A percentile compares a stretch with the other conserved stretches of the same genome.
Conservation (phyloP, 2,113 vertebrate species). For the Dasypus novemcinctus region DNA sequence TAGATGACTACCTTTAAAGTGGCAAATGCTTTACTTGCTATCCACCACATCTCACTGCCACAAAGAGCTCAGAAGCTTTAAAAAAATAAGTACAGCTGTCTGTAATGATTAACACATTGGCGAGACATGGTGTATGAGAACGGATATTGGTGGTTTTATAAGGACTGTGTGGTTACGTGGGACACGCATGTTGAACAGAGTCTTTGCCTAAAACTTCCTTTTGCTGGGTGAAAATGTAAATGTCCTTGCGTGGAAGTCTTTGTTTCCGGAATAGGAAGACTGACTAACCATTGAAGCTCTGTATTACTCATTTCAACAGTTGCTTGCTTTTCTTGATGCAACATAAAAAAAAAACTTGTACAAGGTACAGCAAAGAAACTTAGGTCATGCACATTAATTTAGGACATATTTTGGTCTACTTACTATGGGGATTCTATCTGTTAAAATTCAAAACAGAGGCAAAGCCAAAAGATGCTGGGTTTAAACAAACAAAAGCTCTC, state of each 20-base stretch:
- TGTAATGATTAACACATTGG: conserved; percentile 38
- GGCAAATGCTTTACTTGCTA: background rate
- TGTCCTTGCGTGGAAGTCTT: conserved; percentile 68
- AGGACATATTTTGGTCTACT: background rate
- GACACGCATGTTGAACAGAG: conserved; percentile 47
- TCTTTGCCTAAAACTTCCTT: conserved; percentile 75
- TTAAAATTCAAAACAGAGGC: background rate
- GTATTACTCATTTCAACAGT: conserved; percentile 64
- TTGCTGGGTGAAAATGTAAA: conserved; percentile 50
- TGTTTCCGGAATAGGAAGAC: conserved; percentile 70
- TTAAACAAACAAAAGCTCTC: background rate
- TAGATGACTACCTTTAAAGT: conserved; percentile 33
- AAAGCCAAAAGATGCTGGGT: background rate
- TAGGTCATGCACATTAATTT: conserved; percentile 28
- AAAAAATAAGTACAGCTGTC: conserved; percentile 53
- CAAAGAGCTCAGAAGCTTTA: background rate
- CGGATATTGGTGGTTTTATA: conserved; percentile 68
- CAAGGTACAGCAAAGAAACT: conserved; percentile 32
- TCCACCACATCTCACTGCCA: background rate
- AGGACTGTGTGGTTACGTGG: conserved; percentile 65
- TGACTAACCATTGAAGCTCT: conserved; percentile 62
- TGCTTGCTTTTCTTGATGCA: conserved; percentile 45
- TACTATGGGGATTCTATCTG: background rate
- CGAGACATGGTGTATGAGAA: conserved; percentile 61
- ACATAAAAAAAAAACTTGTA: background rate